Conservation (phyloP, 2,113 vertebrate genomes). For the Phrynosoma blainvillii region DNA sequence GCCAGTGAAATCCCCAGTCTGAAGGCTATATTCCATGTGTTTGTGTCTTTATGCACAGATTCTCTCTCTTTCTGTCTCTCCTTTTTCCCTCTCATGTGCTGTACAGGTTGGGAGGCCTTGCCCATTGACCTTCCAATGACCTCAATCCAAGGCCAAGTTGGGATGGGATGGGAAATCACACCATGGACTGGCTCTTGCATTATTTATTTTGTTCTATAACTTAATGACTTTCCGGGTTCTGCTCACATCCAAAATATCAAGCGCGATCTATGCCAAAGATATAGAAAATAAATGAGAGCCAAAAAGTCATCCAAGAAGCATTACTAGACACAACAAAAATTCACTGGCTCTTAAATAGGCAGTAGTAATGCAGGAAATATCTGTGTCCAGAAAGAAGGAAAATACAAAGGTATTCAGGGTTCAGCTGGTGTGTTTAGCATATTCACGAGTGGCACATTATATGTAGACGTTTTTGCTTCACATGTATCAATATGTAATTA, state of each 20-base stretch:
- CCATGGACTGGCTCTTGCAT: not conserved
- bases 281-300: constrained; percentile 62
- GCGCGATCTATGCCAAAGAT: constrained; percentile 58
- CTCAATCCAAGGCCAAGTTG: not conserved
- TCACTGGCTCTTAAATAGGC: constrained; percentile 40
- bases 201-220: constrained; percentile 51
- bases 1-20: not conserved
- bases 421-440: constrained; percentile 31
- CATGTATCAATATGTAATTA: not conserved
- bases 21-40: not conserved
- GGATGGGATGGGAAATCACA: not conserved
- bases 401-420: constrained; percentile 33
- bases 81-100: constrained; percentile 28
- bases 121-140: constrained; percentile 20
- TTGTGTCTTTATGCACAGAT: not conserved
- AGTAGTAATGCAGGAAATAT: constrained; percentile 29
- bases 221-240: constrained; percentile 50
- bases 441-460: constrained; percentile 38
- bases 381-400: constrained; percentile 35
- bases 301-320: constrained; percentile 59
- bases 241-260: constrained; percentile 58
- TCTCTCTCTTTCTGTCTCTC: not conserved
- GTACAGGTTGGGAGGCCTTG: constrained; percentile 19
- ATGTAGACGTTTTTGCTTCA: constrained; percentile 24
- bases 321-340: constrained; percentile 64